Percentiles rank a stretch among this genome's conserved stretches.
Evolutionary conservation across 1,140 invertebrate species (phyloP).

Genomic region (Radopholus similis): DNA sequence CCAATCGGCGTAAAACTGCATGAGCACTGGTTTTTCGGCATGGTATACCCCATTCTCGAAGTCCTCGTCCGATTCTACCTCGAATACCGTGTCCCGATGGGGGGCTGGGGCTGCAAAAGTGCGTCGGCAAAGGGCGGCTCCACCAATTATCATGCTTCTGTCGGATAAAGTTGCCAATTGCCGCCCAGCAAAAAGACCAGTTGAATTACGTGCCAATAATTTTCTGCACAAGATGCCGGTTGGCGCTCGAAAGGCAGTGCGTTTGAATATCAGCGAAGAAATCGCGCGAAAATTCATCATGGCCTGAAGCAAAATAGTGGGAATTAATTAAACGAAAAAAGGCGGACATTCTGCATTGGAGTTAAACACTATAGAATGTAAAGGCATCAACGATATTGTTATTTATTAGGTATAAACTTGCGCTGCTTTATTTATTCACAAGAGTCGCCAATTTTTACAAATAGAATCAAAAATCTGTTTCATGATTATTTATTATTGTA

Average conservation of each 20-base stretch:
- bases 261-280: too few relatives aligned
- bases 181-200: background rate
- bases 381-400: too few relatives aligned
- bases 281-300: background rate
- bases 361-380: too few relatives aligned
- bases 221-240: conserved; percentile 1
- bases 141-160: background rate
- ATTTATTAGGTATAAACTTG: background rate
- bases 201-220: background rate
- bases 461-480: too few relatives aligned
- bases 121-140: too few relatives aligned
- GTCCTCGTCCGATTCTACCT: conserved; percentile 14
- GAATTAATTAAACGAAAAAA: background rate
- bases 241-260: too few relatives aligned
- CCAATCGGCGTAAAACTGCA: conserved; percentile 14
- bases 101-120: too few relatives aligned
- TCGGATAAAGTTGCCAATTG: background rate
- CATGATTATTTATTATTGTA: too few relatives aligned
- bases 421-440: background rate
- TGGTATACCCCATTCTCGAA: conserved; percentile 18
- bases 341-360: background rate
- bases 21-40: background rate
- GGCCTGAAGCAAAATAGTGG: background rate
- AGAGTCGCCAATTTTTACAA: background rate
- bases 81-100: conserved; percentile 14